Evolutionary conservation across 2,888 invertebrate species (phyloP), one percentile per base, ranked within the genome.

Genomic region (Thecophora atra): DNA sequence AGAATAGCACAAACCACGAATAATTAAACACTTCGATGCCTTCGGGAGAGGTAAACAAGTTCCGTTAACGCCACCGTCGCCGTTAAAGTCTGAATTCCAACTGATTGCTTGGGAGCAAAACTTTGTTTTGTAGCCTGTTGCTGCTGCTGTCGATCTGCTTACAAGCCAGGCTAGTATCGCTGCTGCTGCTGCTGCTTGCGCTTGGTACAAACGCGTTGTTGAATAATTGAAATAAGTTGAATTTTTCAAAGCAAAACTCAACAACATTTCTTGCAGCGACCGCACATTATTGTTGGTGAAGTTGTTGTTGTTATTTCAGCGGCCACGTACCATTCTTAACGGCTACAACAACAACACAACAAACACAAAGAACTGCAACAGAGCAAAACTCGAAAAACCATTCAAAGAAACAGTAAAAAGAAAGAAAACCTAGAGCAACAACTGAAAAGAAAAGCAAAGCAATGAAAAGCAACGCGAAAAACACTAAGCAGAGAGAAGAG

Each of bases 1-100:
- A n/a, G 30, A 11, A 11, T 17, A 19, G 5, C 62, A 70, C 51
- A 51, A 62, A 70, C 30, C 37, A 44, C n/a, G 3, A 44, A 42
- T 44, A 64, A 42, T 15, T 44, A 63, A n/a, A 6, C 37, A 37
- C 37, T 11, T 37, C 37, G 11, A 11, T 47, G 26, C 17, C 54
- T 24, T 8, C n/a, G 21, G 58, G 58, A 56, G 58, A 63, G 42
- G 62, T 65, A 54, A 37, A 37, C 37, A 21, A 47, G 70, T 68
- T 37, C 30, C 74, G 70, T 72, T 64, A 73, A 60, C 71, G 66
- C 56, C 74, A 54, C 58, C 74, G 70, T 74, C 58, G 47, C 68
- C 71, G 67, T 68, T 68, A 73, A 73, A 71, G 73, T 73, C 71
- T 60, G 74, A 71, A 73, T 71, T 73, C 65, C 69, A 66, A 71